These are phyloP conservation scores for Pharmacophagus antenor DNA, from an alignment of 2,888 invertebrate genomes.

Conservation along the genomic window DNA sequence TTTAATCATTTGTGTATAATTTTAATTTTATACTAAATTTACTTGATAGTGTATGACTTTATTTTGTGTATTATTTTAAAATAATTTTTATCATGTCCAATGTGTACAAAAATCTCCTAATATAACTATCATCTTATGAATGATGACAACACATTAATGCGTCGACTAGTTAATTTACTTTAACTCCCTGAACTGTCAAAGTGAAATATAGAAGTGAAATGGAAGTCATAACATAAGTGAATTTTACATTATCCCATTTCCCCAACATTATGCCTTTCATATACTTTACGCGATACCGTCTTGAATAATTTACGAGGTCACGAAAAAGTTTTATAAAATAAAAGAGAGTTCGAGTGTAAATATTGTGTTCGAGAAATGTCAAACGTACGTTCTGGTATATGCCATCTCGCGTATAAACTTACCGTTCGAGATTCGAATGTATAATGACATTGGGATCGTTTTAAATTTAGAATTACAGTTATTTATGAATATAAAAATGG, in stretches of 20 bases:
- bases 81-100: too few species aligned
- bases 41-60: too few species aligned
- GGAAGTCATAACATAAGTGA: conserved; percentile 24
- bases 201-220: conserved; percentile 23
- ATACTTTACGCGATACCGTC: conserved; percentile 26
- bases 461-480: too few species aligned
- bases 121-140: too few species aligned
- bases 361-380: conserved; percentile 20
- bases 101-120: too few species aligned
- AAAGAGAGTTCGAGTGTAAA: conserved; percentile 23
- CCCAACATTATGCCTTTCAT: conserved; percentile 25
- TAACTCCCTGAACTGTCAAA: conserved; percentile 13
- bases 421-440: not conserved
- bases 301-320: conserved; percentile 31
- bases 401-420: not conserved
- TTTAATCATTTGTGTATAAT: too few species aligned
- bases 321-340: conserved; percentile 31
- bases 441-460: too few species aligned
- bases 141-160: too few species aligned
- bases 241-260: conserved; percentile 25
- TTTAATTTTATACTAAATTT: too few species aligned
- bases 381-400: conserved; percentile 17
- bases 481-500: too few species aligned
- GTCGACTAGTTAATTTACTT: not conserved
- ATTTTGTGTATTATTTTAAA: too few species aligned